Percentiles rank a stretch among this genome's conserved stretches.
These are phyloP conservation scores for Conistra vaccinii DNA, from an alignment of 2,888 invertebrate genomes.

Conservation along the genomic window DNA sequence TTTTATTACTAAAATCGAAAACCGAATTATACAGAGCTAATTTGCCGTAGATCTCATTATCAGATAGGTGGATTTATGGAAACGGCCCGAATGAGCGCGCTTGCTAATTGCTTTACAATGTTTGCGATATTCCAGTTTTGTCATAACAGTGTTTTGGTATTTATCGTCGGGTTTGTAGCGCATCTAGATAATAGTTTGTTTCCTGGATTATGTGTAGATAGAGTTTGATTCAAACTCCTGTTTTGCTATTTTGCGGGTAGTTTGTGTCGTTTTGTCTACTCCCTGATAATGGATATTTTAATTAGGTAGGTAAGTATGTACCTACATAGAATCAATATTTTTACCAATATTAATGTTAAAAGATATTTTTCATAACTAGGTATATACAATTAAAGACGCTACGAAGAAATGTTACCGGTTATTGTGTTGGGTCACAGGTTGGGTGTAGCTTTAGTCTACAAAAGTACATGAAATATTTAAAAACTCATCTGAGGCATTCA, in stretches of 20 bases:
- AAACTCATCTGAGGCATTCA: neutral
- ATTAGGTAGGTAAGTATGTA: too few species aligned
- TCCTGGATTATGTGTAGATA: constrained; percentile 38
- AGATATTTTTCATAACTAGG: neutral
- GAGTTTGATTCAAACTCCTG: constrained; percentile 8
- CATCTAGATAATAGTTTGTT: constrained; percentile 54
- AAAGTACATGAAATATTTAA: neutral
- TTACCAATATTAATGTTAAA: neutral
- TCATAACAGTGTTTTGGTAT: constrained; percentile 48
- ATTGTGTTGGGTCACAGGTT: too few species aligned
- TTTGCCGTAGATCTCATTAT: constrained; percentile 75
- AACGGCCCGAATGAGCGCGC: constrained; percentile 65
- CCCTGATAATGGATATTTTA: neutral
- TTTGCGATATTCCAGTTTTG: constrained; percentile 63
- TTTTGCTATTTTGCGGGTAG: neutral
- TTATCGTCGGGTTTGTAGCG: constrained; percentile 33
- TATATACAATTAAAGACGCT: neutral
- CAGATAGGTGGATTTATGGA: constrained; percentile 73
- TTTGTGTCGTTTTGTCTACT: neutral
- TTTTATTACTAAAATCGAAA: constrained; percentile 68
- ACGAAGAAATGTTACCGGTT: neutral
- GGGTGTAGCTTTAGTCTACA: too few species aligned
- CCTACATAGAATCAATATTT: neutral
- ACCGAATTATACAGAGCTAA: constrained; percentile 71
- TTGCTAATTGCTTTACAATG: constrained; percentile 71